These are phyloP conservation scores for Montipora capitata DNA, from an alignment of 92 coral and sea anemone genomes.

Conservation along the genomic window DNA sequence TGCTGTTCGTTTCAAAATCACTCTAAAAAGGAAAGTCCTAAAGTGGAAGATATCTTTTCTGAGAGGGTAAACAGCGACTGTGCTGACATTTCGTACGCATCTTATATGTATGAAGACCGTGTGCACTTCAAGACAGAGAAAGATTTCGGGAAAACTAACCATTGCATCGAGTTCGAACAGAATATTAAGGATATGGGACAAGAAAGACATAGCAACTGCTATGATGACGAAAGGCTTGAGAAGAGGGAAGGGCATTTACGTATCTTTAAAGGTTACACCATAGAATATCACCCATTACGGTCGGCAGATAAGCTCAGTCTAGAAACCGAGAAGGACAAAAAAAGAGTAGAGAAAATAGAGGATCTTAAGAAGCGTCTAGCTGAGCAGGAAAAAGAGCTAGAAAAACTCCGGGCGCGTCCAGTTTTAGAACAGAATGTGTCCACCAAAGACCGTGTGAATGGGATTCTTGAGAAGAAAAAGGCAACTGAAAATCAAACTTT, in stretches of 20 bases:
- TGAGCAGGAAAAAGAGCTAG: slow-evolving; percentile 30
- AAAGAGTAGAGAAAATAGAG: slow-evolving; percentile 34
- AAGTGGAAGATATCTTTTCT: neutral
- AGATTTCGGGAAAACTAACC: neutral
- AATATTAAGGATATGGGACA: neutral
- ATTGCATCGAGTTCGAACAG: neutral
- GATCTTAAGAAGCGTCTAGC: slow-evolving; percentile 35
- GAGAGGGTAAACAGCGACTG: neutral
- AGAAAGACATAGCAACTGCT: neutral
- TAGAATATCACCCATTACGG: slow-evolving; percentile 38
- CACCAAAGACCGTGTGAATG: neutral
- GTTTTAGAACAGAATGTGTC: neutral
- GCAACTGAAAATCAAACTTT: neutral
- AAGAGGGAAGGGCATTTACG: slow-evolving; percentile 41
- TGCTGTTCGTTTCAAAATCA: neutral
- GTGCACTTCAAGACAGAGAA: neutral
- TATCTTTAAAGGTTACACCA: slow-evolving; percentile 42
- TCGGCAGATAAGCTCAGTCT: neutral
- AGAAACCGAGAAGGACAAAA: neutral
- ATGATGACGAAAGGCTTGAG: neutral
- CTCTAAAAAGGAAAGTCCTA: neutral
- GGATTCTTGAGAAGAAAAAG: neutral
- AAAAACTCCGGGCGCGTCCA: slow-evolving; percentile 11
- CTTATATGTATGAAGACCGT: neutral
- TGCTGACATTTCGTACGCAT: neutral